Percentiles rank a stretch among this genome's conserved stretches.
These are phyloP conservation scores for Eucriotettix oculatus DNA, from an alignment of 2,888 invertebrate genomes.

Conservation along the genomic window DNA sequence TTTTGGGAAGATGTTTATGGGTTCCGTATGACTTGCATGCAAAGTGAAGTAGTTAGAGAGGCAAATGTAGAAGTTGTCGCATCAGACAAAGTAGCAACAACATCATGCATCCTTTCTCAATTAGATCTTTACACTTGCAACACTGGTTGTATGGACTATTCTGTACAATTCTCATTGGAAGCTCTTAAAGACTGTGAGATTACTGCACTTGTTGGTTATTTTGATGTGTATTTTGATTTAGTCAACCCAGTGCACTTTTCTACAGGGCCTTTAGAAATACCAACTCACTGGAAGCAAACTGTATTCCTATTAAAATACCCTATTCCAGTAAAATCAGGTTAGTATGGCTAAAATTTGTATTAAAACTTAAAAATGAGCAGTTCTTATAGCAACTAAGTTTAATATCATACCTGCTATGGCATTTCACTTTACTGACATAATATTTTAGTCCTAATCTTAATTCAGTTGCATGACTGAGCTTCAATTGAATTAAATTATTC, in stretches of 20 bases:
- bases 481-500: no score
- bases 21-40: conserved; percentile 85
- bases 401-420: not conserved
- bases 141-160: conserved; percentile 53
- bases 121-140: conserved; percentile 63
- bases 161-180: conserved; percentile 46
- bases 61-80: conserved; percentile 51
- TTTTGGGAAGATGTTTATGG: conserved; percentile 93
- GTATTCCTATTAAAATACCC: conserved; percentile 68
- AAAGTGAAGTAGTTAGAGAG: conserved; percentile 64
- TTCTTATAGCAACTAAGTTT: not conserved
- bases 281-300: conserved; percentile 93
- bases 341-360: not conserved
- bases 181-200: conserved; percentile 47
- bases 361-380: conserved; percentile 17
- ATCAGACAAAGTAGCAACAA: conserved; percentile 45
- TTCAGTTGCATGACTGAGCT: no score
- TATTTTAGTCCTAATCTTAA: not conserved
- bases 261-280: conserved; percentile 55
- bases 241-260: conserved; percentile 49
- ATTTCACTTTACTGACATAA: not conserved
- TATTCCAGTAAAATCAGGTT: conserved; percentile 49
- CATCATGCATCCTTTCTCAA: conserved; percentile 44
- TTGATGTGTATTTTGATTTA: conserved; percentile 73
- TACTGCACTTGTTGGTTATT: conserved; percentile 77